Percentiles rank a stretch among this genome's conserved stretches.
These are phyloP conservation scores for Papilio machaon DNA, from an alignment of 1,140 invertebrate species.

Conservation along the genomic window DNA sequence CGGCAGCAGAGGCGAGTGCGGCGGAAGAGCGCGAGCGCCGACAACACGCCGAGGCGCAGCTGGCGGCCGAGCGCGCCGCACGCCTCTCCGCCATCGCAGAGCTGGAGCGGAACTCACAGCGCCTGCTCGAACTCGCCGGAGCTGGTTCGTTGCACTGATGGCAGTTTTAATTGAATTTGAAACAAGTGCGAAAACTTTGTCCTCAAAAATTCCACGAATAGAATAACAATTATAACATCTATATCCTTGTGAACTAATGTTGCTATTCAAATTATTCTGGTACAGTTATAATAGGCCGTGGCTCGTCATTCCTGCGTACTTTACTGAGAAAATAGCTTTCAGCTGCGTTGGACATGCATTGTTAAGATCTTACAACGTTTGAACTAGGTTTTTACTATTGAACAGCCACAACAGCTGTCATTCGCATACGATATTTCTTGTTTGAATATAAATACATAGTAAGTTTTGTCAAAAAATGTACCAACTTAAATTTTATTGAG, in stretches of 20 bases:
- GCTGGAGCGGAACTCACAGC: conserved; percentile 86
- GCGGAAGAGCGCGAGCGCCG: conserved; percentile 65
- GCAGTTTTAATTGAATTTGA: neutral
- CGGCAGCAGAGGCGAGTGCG: conserved; percentile 66
- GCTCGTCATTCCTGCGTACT: conserved; percentile 2
- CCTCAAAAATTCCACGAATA: neutral
- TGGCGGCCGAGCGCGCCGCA: conserved; percentile 86
- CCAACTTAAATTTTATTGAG: neutral
- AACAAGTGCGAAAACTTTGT: neutral
- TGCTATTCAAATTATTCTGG: neutral
- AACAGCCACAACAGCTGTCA: neutral
- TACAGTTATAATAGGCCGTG: neutral
- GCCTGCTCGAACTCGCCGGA: conserved; percentile 86
- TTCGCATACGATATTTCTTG: neutral
- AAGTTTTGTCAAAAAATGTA: neutral
- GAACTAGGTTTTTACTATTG: neutral
- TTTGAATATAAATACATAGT: neutral
- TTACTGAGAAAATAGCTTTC: neutral
- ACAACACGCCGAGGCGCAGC: conserved; percentile 78
- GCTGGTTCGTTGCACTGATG: conserved; percentile 58
- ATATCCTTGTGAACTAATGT: neutral
- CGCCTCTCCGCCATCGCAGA: conserved; percentile 88
- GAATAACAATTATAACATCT: neutral
- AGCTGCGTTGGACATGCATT: conserved; percentile 18
- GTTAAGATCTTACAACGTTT: neutral